Conservation (phyloP, 2,113 vertebrate species). For the Ciconia stormi region DNA sequence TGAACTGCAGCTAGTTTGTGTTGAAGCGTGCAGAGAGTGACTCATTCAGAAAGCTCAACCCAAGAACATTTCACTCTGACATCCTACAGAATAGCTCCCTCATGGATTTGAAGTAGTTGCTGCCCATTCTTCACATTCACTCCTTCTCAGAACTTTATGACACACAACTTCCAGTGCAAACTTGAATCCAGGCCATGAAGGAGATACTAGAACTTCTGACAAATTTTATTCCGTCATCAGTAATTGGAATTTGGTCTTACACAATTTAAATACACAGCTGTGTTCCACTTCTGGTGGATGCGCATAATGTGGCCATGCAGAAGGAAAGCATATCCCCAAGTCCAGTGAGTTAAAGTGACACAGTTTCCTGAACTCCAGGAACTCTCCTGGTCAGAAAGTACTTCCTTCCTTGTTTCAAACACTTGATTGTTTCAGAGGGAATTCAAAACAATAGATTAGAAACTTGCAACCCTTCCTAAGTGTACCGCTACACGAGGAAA, state of each 20-base stretch:
- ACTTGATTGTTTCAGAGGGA: conserved; percentile 53
- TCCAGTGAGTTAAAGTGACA: conserved; percentile 21
- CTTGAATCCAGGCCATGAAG: background rate
- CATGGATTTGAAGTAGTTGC: background rate
- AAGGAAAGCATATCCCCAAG: conserved; percentile 32
- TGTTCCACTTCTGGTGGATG: conserved; percentile 2
- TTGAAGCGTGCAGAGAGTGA: background rate
- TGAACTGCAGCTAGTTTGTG: background rate
- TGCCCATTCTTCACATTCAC: background rate
- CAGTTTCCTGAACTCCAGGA: conserved; percentile 74
- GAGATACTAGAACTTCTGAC: background rate
- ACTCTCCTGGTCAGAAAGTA: conserved; percentile 58
- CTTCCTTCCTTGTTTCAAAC: conserved; percentile 78
- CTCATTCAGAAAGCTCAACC: background rate
- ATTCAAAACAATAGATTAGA: conserved; percentile 29
- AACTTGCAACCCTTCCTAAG: conserved; percentile 18
- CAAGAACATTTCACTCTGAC: conserved; percentile 13
- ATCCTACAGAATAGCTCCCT: background rate
- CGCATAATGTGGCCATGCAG: conserved; percentile 25
- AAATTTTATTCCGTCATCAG: background rate
- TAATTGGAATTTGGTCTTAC: background rate
- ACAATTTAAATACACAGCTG: background rate
- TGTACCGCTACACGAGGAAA: conserved; percentile 47
- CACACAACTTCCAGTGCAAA: background rate
- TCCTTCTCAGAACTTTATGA: background rate